A percentile compares a stretch with the other conserved stretches of the same genome.
Conservation (phyloP, 2,113 vertebrate genomes). For the Plectropomus leopardus region DNA sequence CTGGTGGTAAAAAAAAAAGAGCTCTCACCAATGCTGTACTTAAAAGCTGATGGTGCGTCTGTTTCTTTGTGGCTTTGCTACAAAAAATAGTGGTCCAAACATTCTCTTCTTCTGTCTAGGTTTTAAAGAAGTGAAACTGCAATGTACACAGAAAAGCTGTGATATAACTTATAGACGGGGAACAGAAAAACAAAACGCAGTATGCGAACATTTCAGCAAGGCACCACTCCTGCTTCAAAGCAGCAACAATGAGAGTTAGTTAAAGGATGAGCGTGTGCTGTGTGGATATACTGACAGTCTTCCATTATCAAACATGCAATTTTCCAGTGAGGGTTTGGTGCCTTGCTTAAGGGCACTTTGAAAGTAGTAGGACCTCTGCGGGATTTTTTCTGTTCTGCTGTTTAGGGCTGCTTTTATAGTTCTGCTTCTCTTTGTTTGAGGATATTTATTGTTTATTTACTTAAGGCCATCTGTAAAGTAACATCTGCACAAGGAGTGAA, state of each 20-base stretch:
- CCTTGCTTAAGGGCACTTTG: neutral
- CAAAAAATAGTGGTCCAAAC: neutral
- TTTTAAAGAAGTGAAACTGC: constrained; percentile 26
- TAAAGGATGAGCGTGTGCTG: neutral
- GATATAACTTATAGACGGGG: neutral
- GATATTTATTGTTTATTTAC: neutral
- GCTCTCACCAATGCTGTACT: no score
- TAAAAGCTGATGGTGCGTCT: neutral
- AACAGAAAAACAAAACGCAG: neutral
- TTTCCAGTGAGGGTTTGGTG: neutral
- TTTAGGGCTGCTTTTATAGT: neutral
- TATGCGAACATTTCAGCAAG: neutral
- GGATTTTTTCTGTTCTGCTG: neutral
- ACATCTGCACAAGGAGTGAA: neutral
- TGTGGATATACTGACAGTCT: neutral
- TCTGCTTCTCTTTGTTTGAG: neutral
- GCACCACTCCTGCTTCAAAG: neutral
- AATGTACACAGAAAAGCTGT: neutral
- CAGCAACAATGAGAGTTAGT: neutral
- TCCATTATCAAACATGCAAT: neutral
- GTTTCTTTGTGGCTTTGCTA: constrained; percentile 1
- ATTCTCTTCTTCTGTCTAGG: neutral
- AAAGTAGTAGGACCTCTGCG: neutral
- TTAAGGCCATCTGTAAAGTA: neutral
- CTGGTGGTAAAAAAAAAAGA: neutral